Base-by-base conservation (phyloP, 1,140 invertebrate species). In the Drosophila littoralis region DNA sequence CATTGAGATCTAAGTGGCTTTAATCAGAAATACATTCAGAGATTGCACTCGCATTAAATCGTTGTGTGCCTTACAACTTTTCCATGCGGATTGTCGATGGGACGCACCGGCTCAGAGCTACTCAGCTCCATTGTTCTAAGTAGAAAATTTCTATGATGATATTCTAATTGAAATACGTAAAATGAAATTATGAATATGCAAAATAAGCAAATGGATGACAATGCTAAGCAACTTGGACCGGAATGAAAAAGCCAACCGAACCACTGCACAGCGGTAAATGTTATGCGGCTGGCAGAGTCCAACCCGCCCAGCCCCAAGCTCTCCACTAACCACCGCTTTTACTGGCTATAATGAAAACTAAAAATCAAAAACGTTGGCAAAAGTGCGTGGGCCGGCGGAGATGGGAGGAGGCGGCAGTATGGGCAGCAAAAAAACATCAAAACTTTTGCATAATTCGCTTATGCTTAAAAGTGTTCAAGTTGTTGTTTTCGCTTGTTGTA, bases 101-200 rank as follows among this genome's bases (percentile, higher is more conserved):
- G 17, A 43, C 42, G 17, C 7, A 10, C 12, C 12, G 7, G 15
- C 46, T 9, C 1, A n/a, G 63, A 68, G 42, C 36, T 58, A 76
- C 58, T 69, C 58, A 67, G 73, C 46, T 74, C 63, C 77, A 83
- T 88, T 88, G 83, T 88, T 80, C 63, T 48, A 89, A 79, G 54
- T 71, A 68, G 61, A 81, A 55, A 65, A 77, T 79, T 77, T 77
- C 80, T 69, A 59, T 77, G 84, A 89, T 88, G 84, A 88, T 81
- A 89, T 89, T 89, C 84, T 89, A 89, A 89, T 89, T 89, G 84
- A 90, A 89, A 89, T 84, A 89, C 84, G 85, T 89, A 89, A 89
- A 89, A 89, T 79, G 82, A 89, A 89, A 89, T 89, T 89, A 89
- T 89, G 84, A 89, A 89, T 89, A 89, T 89, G 84, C 84, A 89